These are phyloP conservation scores for Beaufortia kweichowensis DNA, from an alignment of 2,113 vertebrate genomes.

Conservation along the genomic window DNA sequence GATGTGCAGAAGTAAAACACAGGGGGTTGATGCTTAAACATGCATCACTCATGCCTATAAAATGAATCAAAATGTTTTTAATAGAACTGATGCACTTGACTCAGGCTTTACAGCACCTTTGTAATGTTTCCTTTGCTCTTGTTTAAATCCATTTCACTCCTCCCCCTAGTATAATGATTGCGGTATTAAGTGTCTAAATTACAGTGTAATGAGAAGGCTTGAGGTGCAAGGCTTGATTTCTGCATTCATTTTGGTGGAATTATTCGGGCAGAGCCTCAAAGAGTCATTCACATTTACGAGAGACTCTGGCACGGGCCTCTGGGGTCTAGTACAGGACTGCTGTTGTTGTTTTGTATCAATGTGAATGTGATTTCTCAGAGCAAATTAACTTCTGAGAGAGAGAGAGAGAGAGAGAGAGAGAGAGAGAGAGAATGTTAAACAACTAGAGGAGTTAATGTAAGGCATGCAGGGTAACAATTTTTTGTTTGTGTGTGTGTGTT, in stretches of 20 bases:
- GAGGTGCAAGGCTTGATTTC: slow-evolving; percentile 25
- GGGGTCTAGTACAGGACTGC: slow-evolving; percentile 7
- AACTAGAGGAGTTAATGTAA: slow-evolving; percentile 16
- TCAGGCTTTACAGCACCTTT: not conserved
- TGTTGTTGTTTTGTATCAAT: slow-evolving; percentile 32
- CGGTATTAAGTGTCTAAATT: slow-evolving; percentile 31
- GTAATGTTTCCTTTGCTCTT: slow-evolving; percentile 15
- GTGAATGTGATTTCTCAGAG: slow-evolving; percentile 22
- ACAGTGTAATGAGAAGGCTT: slow-evolving; percentile 27
- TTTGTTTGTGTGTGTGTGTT: slow-evolving; percentile 13
- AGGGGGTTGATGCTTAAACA: not conserved
- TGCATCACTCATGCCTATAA: slow-evolving; percentile 26
- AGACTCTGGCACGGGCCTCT: slow-evolving; percentile 29
- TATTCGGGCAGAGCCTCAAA: slow-evolving; percentile 31
- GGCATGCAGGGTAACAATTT: slow-evolving; percentile 17
- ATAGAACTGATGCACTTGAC: slow-evolving; percentile 31
- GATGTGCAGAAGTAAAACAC: not conserved
- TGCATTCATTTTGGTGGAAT: slow-evolving; percentile 29
- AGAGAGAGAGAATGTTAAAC: not conserved
- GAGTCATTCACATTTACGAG: slow-evolving; percentile 15
- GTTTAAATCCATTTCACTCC: slow-evolving; percentile 19
- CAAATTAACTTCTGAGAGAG: slow-evolving; percentile 27
- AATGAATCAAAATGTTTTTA: not conserved
- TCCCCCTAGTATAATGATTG: slow-evolving; percentile 28
- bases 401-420: not conserved